These are phyloP conservation scores for Periophthalmus modestus DNA, from an alignment of 2,113 vertebrate species.

Conservation along the genomic window DNA sequence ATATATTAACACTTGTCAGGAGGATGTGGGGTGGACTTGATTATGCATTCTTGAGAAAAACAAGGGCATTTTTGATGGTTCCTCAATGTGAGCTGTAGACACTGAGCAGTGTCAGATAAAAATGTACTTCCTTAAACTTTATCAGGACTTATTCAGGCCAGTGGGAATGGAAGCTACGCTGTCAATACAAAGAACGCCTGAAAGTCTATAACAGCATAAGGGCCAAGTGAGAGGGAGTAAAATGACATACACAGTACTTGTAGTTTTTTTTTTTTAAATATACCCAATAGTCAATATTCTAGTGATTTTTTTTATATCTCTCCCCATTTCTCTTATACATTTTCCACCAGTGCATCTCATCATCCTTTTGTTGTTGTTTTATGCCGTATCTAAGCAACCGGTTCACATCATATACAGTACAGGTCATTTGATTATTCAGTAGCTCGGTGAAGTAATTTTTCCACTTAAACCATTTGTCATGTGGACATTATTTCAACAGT, in stretches of 20 bases:
- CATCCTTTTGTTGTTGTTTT: no score
- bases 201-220: background rate
- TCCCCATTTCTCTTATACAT: no score
- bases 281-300: no score
- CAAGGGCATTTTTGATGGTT: background rate
- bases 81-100: conserved; percentile 9
- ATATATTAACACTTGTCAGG: background rate
- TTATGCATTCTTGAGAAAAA: conserved; percentile 12
- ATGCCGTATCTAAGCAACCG: no score
- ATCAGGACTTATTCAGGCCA: conserved; percentile 34
- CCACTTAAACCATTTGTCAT: background rate
- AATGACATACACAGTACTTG: no score
- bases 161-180: background rate
- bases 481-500: background rate
- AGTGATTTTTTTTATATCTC: no score
- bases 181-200: background rate
- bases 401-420: background rate
- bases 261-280: no score
- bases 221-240: no score
- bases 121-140: conserved; percentile 58
- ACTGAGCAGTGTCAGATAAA: conserved; percentile 47
- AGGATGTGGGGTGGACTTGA: background rate
- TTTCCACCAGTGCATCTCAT: no score
- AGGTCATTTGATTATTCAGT: conserved; percentile 21
- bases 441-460: conserved; percentile 25